Evolutionary conservation across 37 sponge, comb jelly and placozoan genomes (phyloP).

Genomic region (Axinella damicornis): DNA sequence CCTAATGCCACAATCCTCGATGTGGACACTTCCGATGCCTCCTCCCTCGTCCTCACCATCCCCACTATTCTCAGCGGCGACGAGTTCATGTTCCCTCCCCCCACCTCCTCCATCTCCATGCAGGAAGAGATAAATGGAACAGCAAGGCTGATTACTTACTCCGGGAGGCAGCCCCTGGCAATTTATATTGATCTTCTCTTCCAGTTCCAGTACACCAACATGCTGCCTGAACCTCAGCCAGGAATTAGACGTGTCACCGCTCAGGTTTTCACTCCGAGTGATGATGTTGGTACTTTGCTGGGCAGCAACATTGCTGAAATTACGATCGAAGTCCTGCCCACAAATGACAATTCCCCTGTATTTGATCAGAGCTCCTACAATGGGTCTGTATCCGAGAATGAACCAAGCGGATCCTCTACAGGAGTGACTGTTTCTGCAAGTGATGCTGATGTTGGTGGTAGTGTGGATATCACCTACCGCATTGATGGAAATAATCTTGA

Average conservation of each 20-base stretch:
- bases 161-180: constrained; percentile 9
- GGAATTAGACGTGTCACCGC: constrained; percentile 12
- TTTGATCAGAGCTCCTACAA: constrained; percentile 30
- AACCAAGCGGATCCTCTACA: constrained; percentile 9
- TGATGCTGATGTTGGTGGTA: constrained; percentile 51
- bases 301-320: constrained; percentile 36
- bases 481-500: neutral
- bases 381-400: constrained; percentile 32
- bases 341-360: constrained; percentile 58
- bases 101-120: neutral
- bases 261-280: constrained; percentile 39
- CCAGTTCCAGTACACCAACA: constrained; percentile 38
- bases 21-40: constrained; percentile 42
- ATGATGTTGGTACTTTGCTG: neutral
- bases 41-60: constrained; percentile 11
- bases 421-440: constrained; percentile 49
- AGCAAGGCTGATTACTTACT: constrained; percentile 1
- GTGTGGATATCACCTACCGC: constrained; percentile 31
- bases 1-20: constrained; percentile 38
- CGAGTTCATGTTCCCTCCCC: neutral
- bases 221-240: constrained; percentile 25
- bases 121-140: neutral
- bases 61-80: neutral
- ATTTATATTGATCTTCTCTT: constrained; percentile 26
- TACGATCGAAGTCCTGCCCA: constrained; percentile 23